These are phyloP conservation scores for Sarcophaga subvicina DNA, from an alignment of 2,888 invertebrate species.

Conservation along the genomic window DNA sequence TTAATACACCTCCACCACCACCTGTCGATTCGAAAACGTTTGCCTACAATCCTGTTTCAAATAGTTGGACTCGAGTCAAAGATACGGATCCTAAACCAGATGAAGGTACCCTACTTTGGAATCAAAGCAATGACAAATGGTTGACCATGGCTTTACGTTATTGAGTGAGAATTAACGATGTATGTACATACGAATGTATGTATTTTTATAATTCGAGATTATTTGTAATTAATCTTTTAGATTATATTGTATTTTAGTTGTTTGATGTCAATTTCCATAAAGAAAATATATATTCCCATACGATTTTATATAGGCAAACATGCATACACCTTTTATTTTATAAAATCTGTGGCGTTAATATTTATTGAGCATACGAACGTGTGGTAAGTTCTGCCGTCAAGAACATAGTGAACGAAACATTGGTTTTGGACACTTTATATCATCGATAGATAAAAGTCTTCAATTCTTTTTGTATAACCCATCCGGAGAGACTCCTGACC, in stretches of 20 bases:
- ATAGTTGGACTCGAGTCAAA: constrained; percentile 75
- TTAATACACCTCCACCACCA: constrained; percentile 74
- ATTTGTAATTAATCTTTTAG: too few species aligned
- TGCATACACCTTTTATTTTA: too few species aligned
- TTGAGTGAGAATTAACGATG: constrained; percentile 13
- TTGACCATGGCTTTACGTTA: constrained; percentile 73
- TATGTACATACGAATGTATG: not conserved
- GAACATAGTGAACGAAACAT: too few species aligned
- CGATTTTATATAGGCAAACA: too few species aligned
- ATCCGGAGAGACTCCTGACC: too few species aligned
- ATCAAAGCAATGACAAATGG: constrained; percentile 80
- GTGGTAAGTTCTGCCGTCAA: too few species aligned
- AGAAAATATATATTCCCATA: not conserved
- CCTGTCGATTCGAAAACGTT: constrained; percentile 76
- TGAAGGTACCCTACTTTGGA: constrained; percentile 77
- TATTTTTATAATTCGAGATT: too few species aligned
- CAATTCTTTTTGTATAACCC: too few species aligned
- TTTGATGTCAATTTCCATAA: not conserved
- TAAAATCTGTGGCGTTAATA: too few species aligned
- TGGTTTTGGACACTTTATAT: too few species aligned
- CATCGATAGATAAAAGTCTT: too few species aligned
- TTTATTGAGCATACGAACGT: too few species aligned
- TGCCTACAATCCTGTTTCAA: constrained; percentile 73
- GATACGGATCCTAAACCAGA: constrained; percentile 74
- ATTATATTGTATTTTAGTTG: not conserved